Conservation (phyloP, 2,113 vertebrate species). For the Passer montanus region DNA sequence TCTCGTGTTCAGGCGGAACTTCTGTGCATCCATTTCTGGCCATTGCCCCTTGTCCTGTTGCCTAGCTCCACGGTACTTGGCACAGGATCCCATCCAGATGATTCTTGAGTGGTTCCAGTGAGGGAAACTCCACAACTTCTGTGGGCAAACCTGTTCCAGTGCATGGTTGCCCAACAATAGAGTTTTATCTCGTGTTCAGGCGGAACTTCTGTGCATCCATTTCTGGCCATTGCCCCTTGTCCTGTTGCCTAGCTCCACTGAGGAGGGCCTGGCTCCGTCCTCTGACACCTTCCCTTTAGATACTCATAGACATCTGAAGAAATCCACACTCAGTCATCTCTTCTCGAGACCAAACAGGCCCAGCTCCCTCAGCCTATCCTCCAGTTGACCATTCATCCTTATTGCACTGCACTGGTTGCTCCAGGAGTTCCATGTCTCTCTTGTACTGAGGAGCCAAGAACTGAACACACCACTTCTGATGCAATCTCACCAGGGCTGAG, state of each 20-base stretch:
- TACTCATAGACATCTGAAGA: too few species aligned
- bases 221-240: neutral
- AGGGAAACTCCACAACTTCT: neutral
- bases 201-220: neutral
- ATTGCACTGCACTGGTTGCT: neutral
- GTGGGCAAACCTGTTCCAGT: neutral
- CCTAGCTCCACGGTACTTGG: neutral
- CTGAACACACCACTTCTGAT: neutral
- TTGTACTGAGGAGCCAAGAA: neutral
- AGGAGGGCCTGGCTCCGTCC: neutral
- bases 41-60: too few species aligned
- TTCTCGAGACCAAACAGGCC: neutral
- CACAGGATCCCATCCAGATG: neutral
- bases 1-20: too few species aligned
- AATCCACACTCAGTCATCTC: neutral
- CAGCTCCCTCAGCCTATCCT: neutral
- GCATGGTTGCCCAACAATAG: neutral
- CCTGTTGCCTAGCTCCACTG: neutral
- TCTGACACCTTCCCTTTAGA: neutral
- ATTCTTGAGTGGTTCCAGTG: neutral
- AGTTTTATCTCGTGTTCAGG: neutral
- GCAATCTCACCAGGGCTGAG: neutral
- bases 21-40: too few species aligned
- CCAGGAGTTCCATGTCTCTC: neutral
- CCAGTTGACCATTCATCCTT: neutral